Evolutionary conservation across 2,113 vertebrate species (phyloP).

Genomic region (Cephalopholis sonnerati): DNA sequence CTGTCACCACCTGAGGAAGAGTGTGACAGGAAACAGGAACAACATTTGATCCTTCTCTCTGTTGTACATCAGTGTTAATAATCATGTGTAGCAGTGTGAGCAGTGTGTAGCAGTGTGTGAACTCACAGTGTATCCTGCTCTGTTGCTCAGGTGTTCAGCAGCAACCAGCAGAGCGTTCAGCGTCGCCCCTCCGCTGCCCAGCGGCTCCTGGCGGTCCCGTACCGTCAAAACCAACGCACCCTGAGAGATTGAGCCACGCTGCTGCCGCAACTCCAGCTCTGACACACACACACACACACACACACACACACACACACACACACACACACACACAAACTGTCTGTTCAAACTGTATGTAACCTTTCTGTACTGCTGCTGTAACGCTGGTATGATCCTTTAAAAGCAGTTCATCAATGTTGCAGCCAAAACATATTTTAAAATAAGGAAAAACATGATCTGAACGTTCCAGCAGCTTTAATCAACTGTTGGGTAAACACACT

Average conservation of each 20-base stretch:
- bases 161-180: constrained; percentile 95
- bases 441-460: no score
- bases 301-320: constrained; percentile 18
- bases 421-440: no score
- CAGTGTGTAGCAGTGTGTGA: background rate
- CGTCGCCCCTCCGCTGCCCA: constrained; percentile 95
- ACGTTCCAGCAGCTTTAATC: no score
- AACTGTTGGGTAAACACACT: no score
- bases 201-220: constrained; percentile 86
- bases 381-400: no score
- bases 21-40: background rate
- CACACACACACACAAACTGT: background rate
- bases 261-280: constrained; percentile 92
- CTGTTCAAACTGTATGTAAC: no score
- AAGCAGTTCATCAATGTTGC: no score
- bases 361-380: no score
- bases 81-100: background rate
- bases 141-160: constrained; percentile 92
- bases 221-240: constrained; percentile 87
- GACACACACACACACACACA: constrained; percentile 36
- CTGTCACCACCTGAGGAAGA: constrained; percentile 89
- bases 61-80: no score
- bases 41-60: no score
- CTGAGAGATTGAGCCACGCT: constrained; percentile 82
- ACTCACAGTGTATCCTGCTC: constrained; percentile 89